Evolutionary conservation across 1,140 invertebrate genomes (phyloP).

Genomic region (Drosophila yakuba): DNA sequence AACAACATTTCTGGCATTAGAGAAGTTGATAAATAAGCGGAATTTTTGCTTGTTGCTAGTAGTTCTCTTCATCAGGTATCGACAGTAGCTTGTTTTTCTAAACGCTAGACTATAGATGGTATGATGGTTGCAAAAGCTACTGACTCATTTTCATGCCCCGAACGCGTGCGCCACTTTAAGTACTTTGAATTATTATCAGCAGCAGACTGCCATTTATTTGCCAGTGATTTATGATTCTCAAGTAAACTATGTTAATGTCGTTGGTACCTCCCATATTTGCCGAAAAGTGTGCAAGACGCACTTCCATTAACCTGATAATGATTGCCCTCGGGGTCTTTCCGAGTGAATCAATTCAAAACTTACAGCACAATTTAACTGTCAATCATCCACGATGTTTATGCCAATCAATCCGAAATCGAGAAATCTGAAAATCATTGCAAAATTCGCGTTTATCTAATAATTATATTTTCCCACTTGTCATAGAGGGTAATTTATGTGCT

Average conservation of each 20-base stretch:
- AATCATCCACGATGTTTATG: constrained; percentile 31
- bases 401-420: constrained; percentile 37
- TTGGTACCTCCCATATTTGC: constrained; percentile 24
- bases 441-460: constrained; percentile 11
- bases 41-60: not conserved
- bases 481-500: constrained; percentile 13
- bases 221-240: constrained; percentile 15
- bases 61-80: not conserved
- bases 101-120: not conserved
- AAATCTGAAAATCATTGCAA: not conserved
- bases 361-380: constrained; percentile 18
- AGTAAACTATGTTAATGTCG: constrained; percentile 36
- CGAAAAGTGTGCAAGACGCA: constrained; percentile 7
- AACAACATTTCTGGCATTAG: not conserved
- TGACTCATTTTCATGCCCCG: constrained; percentile 24
- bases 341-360: constrained; percentile 12
- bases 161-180: constrained; percentile 18
- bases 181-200: constrained; percentile 38
- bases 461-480: constrained; percentile 2
- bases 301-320: constrained; percentile 33
- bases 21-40: not conserved
- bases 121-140: not conserved
- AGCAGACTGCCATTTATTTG: constrained; percentile 15
- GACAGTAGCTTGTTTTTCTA: not conserved
- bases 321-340: constrained; percentile 20